Percentiles rank a stretch among this genome's conserved stretches.
phyloP scores from a whole-genome alignment of 2,113 vertebrate genomes.

The Pleuronectes platessa region DNA sequence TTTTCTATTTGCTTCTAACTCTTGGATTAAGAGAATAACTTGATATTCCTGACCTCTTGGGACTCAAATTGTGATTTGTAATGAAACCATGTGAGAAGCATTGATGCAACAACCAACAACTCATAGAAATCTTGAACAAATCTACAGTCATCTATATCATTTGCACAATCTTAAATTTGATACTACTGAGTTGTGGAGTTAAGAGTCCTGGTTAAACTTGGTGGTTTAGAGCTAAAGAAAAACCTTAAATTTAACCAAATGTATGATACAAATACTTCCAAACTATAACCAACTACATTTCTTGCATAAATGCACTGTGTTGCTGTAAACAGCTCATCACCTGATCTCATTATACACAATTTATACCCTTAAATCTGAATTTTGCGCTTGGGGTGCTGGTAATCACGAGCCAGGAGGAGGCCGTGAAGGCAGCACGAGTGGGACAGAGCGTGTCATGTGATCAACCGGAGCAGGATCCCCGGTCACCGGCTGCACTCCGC shows the following conservation, averaged over 20 bases:
- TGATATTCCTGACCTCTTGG: too few relatives aligned
- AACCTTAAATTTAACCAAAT: neutral
- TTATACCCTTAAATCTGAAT: neutral
- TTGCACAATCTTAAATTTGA: too few relatives aligned
- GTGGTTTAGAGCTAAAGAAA: too few relatives aligned
- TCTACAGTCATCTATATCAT: too few relatives aligned
- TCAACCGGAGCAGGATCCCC: neutral
- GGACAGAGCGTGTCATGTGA: constrained; percentile 52
- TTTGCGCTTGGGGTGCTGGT: fast-evolving
- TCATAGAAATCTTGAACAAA: too few relatives aligned
- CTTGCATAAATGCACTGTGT: neutral
- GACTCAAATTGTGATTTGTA: too few relatives aligned
- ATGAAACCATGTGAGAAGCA: too few relatives aligned
- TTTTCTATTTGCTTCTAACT: too few relatives aligned
- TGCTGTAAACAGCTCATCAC: neutral
- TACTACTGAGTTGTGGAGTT: too few relatives aligned
- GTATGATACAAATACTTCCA: neutral
- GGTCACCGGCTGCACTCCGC: neutral
- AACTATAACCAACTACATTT: neutral
- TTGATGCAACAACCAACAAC: too few relatives aligned
- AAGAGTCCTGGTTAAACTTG: too few relatives aligned
- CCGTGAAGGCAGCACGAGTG: constrained; percentile 35
- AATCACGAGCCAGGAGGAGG: neutral
- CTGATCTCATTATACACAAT: neutral
- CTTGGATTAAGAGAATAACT: too few relatives aligned